Conservation (phyloP, 2,888 invertebrate genomes). For the Heterodera filipjevi region DNA sequence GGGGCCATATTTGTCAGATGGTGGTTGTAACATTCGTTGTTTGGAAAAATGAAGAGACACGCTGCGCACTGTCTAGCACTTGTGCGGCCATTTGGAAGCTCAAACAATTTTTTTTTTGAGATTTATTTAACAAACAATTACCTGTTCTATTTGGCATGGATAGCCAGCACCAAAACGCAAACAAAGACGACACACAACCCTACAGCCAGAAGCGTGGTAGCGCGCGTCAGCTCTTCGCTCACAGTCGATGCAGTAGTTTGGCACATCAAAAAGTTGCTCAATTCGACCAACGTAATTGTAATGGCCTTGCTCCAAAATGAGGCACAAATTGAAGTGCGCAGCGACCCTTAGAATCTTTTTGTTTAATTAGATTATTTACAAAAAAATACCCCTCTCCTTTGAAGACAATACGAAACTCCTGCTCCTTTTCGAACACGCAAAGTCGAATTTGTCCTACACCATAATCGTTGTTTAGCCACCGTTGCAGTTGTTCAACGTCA, state of each 20-base stretch:
- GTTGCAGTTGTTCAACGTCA: not conserved
- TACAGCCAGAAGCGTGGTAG: not conserved
- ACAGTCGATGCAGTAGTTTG: not conserved
- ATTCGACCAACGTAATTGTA: not conserved
- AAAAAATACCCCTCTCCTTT: conserved; percentile 5
- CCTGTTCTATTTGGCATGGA: conserved; percentile 14
- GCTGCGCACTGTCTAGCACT: not conserved
- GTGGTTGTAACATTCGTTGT: not conserved
- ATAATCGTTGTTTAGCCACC: not conserved
- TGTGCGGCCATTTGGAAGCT: too few relatives aligned
- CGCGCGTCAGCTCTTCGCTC: not conserved
- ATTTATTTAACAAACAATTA: not conserved
- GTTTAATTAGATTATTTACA: not conserved
- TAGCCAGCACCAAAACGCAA: not conserved
- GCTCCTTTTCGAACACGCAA: not conserved
- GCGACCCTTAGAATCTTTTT: not conserved
- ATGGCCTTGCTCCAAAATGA: not conserved
- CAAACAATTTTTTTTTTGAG: too few relatives aligned
- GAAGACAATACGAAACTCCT: conserved; percentile 7
- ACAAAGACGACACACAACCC: conserved; percentile 11
- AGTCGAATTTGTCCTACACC: not conserved
- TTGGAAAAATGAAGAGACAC: not conserved
- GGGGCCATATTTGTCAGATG: conserved; percentile 3
- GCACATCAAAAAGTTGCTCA: not conserved
- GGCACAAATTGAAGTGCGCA: not conserved